Base-by-base conservation (phyloP, 2,797 vertebrate species). In the Chelmon rostratus region DNA sequence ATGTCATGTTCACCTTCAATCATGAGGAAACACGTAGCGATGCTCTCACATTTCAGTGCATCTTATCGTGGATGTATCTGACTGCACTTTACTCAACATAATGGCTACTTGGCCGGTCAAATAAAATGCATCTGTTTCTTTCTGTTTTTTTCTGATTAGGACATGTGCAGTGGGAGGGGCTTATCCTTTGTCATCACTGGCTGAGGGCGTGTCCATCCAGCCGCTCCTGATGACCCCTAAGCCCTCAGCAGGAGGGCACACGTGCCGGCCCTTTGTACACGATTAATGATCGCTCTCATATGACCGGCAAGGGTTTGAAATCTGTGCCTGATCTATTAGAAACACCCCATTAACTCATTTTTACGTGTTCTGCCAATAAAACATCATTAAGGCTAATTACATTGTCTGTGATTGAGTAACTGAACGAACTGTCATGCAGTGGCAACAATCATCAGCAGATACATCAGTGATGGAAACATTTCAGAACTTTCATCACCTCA, bases 201-300 rank as follows among this genome's bases (percentile, higher is more conserved):
- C 6, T 33, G 6, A 23, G 52, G 44, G n/a, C 5, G 5, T 25
- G 56, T 59, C 57, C 9, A 28, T 6, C 33, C 56, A 19, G 25
- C 37, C 3, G 2, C 49, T 47, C n/a, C 54, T 25, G 38, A 66
- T 76, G 47, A 49, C 44, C 79, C 40, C 15, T 49, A 28, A 67
- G 54, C 68, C 52, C 68, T 57, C 68, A 66, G 79, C 67, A 40
- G 73, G 73, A 21, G 49, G 37, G 5, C 5, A 9, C 49, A 66
- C 23, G 63, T 68, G 74, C 8, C 16, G 13, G 8, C 21, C 68
- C 53, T 33, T 1, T 49, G 23, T 2, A 13, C 54, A n/a, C 21
- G 13, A 7, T 11, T 69, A 67, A 12, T 44, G 42, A n/a, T 15
- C 50, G 35, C 18, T n/a, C 6, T 40, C 49, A 16, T 12, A 11